These are phyloP conservation scores for Trichonephila clavata DNA, from an alignment of 1,140 invertebrate genomes.

Conservation along the genomic window DNA sequence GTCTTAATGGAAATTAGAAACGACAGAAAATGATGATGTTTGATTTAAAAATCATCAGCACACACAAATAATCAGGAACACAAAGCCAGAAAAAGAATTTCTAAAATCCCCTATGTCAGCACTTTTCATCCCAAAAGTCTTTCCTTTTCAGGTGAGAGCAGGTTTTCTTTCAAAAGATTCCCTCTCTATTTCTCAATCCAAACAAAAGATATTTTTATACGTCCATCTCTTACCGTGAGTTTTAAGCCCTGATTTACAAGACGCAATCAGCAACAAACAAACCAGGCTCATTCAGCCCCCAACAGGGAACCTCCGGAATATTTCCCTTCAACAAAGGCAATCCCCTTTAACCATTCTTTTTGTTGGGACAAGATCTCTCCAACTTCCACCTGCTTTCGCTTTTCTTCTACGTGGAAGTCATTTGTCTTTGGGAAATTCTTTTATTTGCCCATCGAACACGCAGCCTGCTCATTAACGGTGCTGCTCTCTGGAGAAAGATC, in stretches of 20 bases:
- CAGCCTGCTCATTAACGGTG: constrained; percentile 50
- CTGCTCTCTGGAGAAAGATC: background rate
- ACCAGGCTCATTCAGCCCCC: background rate
- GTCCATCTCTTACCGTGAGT: background rate
- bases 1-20: background rate
- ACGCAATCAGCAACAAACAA: constrained; percentile 31
- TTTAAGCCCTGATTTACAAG: constrained; percentile 33
- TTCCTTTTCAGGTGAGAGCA: background rate
- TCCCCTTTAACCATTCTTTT: constrained; percentile 19
- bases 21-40: background rate
- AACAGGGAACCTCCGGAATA: constrained; percentile 2
- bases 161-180: background rate
- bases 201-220: constrained; percentile 26
- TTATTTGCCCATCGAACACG: constrained; percentile 62
- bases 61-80: background rate
- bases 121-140: background rate
- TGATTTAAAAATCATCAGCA: background rate
- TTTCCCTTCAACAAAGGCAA: constrained; percentile 29
- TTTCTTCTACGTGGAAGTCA: constrained; percentile 43
- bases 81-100: background rate
- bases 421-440: constrained; percentile 60
- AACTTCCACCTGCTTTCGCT: constrained; percentile 33
- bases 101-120: background rate
- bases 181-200: background rate
- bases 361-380: background rate